Percentiles rank a stretch among this genome's conserved stretches.
Conservation (phyloP, 2,888 invertebrate species). For the Thymelicus sylvestris region DNA sequence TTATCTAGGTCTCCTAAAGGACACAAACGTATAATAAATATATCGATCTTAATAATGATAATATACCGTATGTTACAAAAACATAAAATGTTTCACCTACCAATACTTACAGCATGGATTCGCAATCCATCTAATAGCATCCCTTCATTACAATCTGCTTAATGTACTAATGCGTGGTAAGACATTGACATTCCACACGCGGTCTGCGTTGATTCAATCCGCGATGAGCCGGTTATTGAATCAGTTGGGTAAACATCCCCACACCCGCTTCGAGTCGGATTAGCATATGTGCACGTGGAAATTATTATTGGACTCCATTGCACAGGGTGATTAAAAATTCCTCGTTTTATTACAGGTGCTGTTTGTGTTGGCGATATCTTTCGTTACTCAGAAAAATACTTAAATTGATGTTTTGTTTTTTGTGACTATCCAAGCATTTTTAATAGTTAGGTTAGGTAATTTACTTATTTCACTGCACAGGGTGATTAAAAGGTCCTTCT, state of each 20-base stretch:
- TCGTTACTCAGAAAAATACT: too few species aligned
- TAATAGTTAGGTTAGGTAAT: too few species aligned
- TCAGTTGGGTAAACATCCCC: conserved; percentile 74
- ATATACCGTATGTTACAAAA: not conserved
- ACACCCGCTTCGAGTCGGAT: conserved; percentile 61
- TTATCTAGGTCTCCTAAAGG: too few species aligned
- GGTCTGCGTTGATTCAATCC: conserved; percentile 64
- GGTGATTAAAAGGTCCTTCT: too few species aligned
- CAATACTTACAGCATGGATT: not conserved
- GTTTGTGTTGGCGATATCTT: too few species aligned
- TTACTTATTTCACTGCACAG: too few species aligned
- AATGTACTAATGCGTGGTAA: conserved; percentile 72
- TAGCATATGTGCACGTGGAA: conserved; percentile 56
- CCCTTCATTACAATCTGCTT: conserved; percentile 56
- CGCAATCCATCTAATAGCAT: conserved; percentile 1
- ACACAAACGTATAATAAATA: too few species aligned
- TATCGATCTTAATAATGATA: too few species aligned
- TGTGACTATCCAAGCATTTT: too few species aligned
- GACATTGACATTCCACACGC: conserved; percentile 75
- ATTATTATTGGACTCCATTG: conserved; percentile 1
- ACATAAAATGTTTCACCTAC: not conserved
- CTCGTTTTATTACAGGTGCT: too few species aligned
- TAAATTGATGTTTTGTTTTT: too few species aligned
- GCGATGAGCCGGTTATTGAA: conserved; percentile 79
- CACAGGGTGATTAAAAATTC: not conserved